Evolutionary conservation across 1,140 invertebrate species (phyloP), one percentile per base, ranked within the genome.

Genomic region (Cyphomyrmex costatus): DNA sequence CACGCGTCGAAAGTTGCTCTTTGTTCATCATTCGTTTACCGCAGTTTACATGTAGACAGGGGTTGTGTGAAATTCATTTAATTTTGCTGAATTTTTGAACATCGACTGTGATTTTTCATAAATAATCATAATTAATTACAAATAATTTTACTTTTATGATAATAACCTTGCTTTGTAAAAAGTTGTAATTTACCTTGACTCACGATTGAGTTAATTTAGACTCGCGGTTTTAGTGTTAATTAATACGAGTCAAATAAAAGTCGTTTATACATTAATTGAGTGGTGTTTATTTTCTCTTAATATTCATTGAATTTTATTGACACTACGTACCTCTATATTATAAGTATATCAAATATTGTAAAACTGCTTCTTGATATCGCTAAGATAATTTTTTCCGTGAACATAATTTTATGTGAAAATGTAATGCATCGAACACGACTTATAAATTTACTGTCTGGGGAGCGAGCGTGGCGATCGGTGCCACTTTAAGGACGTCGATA

Each of bases 401-500:
- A 53, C 5, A 19, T 53, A 70, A 36, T 56, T 80, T 16, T 0
- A 21, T 7, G 14, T 24, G 33, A 56, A 68, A 70, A 70, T 71
- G 4, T n/a, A 73, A 21, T 61, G 24, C 16, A n/a, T 58, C 24
- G 10, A 24, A 24, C 21, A 16, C 19, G 21, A 80, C 14, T 61
- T 61, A 6, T 27, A 68, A 21, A 49, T 51, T 51, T 79, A 51
- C 27, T 56, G 21, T 21, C 16, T 12, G 10, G 30, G 8, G 46
- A 49, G 46, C 36, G n/a, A 49, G 33, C 30, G n/a, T 49, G 14
- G 68, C 68, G 79, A 60, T 73, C 79, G 36, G 46, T 66, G 74
- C 61, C 24, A 27, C 79, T 84, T 80, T 80, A 88, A 86, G 70
- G 12, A 70, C 53, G 12, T 49, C 12, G 58, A 51, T 56, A 66